phyloP scores from a whole-genome alignment of 1,140 invertebrate species.

The Pseudoatta argentina region DNA sequence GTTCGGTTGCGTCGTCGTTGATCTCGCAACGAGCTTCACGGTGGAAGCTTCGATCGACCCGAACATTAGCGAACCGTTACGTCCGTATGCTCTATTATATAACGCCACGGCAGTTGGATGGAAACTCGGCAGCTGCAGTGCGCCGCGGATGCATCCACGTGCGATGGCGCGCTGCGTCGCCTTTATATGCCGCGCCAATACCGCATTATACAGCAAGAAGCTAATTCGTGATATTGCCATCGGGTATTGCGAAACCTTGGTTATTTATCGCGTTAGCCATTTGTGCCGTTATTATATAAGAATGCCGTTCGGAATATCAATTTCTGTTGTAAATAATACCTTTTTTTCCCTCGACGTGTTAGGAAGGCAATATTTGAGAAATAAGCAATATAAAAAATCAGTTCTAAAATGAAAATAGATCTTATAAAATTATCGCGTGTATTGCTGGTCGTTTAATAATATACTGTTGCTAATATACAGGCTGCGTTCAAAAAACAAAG shows the following conservation, averaged over 20 bases:
- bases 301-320: background rate
- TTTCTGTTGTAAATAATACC: background rate
- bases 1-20: constrained; percentile 31
- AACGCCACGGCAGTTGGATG: constrained; percentile 52
- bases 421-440: too few relatives aligned
- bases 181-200: constrained; percentile 16
- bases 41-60: constrained; percentile 45
- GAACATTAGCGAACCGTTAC: constrained; percentile 66
- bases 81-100: constrained; percentile 54
- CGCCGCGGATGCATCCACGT: constrained; percentile 45
- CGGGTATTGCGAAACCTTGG: background rate
- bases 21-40: constrained; percentile 40
- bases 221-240: constrained; percentile 17
- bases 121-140: constrained; percentile 55
- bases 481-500: too few relatives aligned
- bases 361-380: background rate
- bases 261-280: constrained; percentile 22
- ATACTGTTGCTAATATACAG: background rate
- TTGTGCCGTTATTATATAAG: constrained; percentile 9
- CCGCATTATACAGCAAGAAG: constrained; percentile 37
- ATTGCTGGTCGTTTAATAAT: too few relatives aligned
- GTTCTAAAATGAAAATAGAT: background rate
- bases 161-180: constrained; percentile 20
- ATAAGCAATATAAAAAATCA: background rate
- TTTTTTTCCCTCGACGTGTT: background rate